A percentile compares a stretch with the other conserved stretches of the same genome.
Conservation (phyloP, 2,113 vertebrate genomes). For the Rousettus leschenaultii region DNA sequence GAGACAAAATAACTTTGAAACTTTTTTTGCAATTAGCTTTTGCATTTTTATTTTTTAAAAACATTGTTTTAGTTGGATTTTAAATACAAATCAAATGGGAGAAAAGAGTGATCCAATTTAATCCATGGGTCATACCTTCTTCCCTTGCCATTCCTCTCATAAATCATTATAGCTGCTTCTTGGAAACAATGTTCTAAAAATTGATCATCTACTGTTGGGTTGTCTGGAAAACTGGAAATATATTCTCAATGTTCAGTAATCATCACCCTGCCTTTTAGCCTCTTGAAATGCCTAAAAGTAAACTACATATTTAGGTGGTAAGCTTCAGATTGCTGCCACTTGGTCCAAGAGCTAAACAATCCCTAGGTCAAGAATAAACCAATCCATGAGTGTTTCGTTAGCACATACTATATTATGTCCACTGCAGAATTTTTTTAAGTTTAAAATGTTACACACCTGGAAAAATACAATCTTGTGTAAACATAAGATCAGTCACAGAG, state of each 20-base stretch:
- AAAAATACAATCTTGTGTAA: background rate
- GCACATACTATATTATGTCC: background rate
- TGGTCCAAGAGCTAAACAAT: background rate
- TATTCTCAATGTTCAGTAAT: background rate
- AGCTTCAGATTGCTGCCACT: background rate
- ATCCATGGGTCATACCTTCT: background rate
- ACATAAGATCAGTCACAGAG: background rate
- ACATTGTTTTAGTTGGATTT: background rate
- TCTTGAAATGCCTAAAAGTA: slow-evolving; percentile 10
- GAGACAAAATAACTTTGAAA: slow-evolving; percentile 44
- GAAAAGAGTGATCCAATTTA: background rate
- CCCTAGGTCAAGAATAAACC: background rate
- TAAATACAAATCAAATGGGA: background rate
- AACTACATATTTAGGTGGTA: background rate
- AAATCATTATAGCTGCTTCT: background rate
- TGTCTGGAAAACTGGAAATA: background rate
- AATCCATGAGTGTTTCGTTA: background rate
- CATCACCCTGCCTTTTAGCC: background rate
- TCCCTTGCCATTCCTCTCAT: background rate
- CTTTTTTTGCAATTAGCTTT: slow-evolving; percentile 24
- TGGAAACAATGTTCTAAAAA: background rate
- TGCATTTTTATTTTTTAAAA: background rate
- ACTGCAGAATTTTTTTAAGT: background rate
- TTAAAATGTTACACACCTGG: background rate
- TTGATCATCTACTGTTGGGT: background rate